Evolutionary conservation across 2,888 invertebrate species (phyloP), one percentile per base, ranked within the genome.

Genomic region (Apamea crenata): DNA sequence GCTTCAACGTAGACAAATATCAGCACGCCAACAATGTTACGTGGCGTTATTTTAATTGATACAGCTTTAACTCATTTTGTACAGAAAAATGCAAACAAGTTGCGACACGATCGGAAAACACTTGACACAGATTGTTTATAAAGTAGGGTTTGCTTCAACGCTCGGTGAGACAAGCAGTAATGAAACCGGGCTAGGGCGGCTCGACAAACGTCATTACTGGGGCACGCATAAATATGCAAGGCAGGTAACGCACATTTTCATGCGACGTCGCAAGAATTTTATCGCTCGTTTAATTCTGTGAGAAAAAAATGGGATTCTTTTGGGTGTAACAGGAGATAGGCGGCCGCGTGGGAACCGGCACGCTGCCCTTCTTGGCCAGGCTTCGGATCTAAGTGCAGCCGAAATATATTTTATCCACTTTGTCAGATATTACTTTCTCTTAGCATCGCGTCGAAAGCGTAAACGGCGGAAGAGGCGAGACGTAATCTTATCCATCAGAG

Each of bases 191-290:
- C 92, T 92, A 91, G 92, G 92, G 89, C 77, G 93, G 93, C 94
- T 95, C 95, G 92, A 94, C 96, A 96, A 96, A 96, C 95, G 96
- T 97, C 96, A 97, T 97, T 96, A 97, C 96, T 93, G 93, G 93
- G 94, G 92, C 94, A 95, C 96, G 94, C 96, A 96, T 97, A 96
- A 97, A 96, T 96, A 97, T 97, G 97, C 97, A 96, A 95, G 97
- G 94, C 97, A 96, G 96, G 97, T 96, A 96, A 96, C 96, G 96
- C 95, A 96, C 96, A 96, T 97, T 97, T 97, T 96, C 96, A 96
- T 96, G 96, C 95, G 96, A 97, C 97, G 96, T 96, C 96, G 95
- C 96, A 94, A 95, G 97, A 97, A 97, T 97, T 96, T 97, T 97
- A 96, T 97, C 96, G 96, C 95, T 93, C 95, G 96, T 96, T 96